phyloP scores from a whole-genome alignment of 2,797 vertebrate genomes.

The Enteromius thamalakanensis region DNA sequence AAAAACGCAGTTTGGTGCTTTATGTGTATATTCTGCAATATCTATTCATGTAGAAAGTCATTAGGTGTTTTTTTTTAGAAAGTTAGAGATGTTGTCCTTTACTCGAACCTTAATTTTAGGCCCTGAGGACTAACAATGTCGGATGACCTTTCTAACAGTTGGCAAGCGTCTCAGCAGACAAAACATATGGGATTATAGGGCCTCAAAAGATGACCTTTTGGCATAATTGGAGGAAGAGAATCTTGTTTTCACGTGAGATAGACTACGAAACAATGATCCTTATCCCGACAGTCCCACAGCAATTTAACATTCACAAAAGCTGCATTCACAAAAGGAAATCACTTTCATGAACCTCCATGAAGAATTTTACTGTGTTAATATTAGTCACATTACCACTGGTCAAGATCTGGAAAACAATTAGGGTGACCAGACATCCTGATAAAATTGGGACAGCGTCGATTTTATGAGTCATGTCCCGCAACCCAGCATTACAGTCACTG shows the following conservation, averaged over 20 bases:
- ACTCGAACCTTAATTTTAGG: slow-evolving; percentile 24
- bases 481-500: background rate
- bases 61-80: background rate
- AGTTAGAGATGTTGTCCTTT: slow-evolving; percentile 1
- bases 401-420: background rate
- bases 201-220: slow-evolving; percentile 35
- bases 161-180: slow-evolving; percentile 1
- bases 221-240: slow-evolving; percentile 22
- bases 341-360: too few species aligned
- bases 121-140: slow-evolving; percentile 10
- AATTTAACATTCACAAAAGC: background rate
- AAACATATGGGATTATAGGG: slow-evolving; percentile 22
- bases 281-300: background rate
- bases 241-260: slow-evolving; percentile 5
- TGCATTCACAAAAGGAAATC: background rate
- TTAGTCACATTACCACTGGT: background rate
- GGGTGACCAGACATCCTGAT: background rate
- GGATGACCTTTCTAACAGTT: slow-evolving; percentile 11
- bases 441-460: background rate
- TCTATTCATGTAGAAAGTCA: slow-evolving; percentile 16
- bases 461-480: background rate
- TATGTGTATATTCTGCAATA: background rate
- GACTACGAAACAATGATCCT: background rate
- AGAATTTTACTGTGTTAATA: too few species aligned
- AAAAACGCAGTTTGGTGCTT: background rate